Evolutionary conservation across 2,797 vertebrate genomes (phyloP), one percentile per base, ranked within the genome.

Genomic region (Falco concolor): DNA sequence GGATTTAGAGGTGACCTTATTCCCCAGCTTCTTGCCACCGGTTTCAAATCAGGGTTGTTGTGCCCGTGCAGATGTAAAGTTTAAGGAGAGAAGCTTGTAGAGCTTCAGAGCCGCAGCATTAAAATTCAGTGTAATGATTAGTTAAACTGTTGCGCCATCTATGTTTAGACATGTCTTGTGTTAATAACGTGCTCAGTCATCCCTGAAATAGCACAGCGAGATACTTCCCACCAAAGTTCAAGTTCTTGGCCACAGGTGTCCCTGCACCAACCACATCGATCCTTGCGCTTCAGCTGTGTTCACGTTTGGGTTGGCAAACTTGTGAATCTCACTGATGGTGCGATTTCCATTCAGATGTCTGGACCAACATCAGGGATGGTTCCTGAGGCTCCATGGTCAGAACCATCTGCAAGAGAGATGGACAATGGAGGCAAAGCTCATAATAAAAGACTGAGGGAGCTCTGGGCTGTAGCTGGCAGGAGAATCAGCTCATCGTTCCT

Each of bases 141-240:
- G 52, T 93, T 68, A 61, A 89, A 15, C 90, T 47, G 78, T 6
- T 96, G 90, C 64, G 81, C 89, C 95, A 90, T 57, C 95, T 92
- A 70, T 64, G 92, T 49, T 79, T 82, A 36, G 85, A 5, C 50
- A 23, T 2, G 11, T 77, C 63, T 47, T 3, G 3, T 6, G 30
- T 22, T 68, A 52, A 4, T 73, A 17, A 38, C 0, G 16, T 4
- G 72, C 60, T 60, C 34, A 2, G 1, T 9, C 84, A 23, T 17
- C 73, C 74, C 75, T 28, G 34, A 21, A 18, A 25, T 0, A 10
- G 22, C 40, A 8, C 61, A 9, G 34, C 0, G 2, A 75, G 72
- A 5, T 0, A 11, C 15, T 30, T 47, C 47, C 47, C 87, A 4
- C 23, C 24, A 2, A 38, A 85, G 60, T 42, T 23, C 70, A 25